Base-by-base conservation (phyloP, 1,140 invertebrate genomes). In the Anthonomus grandis region DNA sequence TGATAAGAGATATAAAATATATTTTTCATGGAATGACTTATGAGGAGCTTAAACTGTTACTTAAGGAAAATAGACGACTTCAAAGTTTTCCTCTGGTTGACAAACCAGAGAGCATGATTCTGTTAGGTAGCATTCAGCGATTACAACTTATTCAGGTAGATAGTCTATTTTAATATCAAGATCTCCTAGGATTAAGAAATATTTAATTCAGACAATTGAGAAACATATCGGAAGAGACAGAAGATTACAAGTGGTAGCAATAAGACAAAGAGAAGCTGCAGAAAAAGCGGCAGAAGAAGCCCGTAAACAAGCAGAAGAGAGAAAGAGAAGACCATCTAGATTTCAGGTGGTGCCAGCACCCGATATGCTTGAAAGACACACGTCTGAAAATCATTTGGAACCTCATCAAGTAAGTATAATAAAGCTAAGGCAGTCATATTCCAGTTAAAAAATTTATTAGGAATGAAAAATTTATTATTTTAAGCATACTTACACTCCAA, bases 11-110 rank as follows among this genome's bases (percentile, higher is more conserved):
- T 65, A 86, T 97, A 0, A 90, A 89, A 69, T 93, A 88, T 67
- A 94, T 98, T 60, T 95, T 91, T 85, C 86, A 94, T 67, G 83
- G 86, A 24, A 95, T 95, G 76, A 89, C 86, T 0, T 97, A 96
- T 76, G 84, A 87, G 57, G 87, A 90, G 64, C 73, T 96, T 6
- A 93, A 93, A 68, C 82, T 85, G 18, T 79, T 93, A 12, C 76
- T 95, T 0, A 89, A 90, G 60, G 82, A 85, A 42, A 64, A 69
- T 15, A 75, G 79, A 41, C 78, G 77, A 60, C 62, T 95, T 31
- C 81, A 89, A 55, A 86, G 89, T 34, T 93, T 96, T 72, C 95
- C 95, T 0, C 71, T 97, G 22, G 93, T 97, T 1, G 93, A 97
- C 70, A 89, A 84, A 70, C 89, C 89, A 10, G 83, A 89, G 13